These are phyloP conservation scores for Dichetophora obliterata DNA, from an alignment of 2,888 invertebrate genomes.

Conservation along the genomic window DNA sequence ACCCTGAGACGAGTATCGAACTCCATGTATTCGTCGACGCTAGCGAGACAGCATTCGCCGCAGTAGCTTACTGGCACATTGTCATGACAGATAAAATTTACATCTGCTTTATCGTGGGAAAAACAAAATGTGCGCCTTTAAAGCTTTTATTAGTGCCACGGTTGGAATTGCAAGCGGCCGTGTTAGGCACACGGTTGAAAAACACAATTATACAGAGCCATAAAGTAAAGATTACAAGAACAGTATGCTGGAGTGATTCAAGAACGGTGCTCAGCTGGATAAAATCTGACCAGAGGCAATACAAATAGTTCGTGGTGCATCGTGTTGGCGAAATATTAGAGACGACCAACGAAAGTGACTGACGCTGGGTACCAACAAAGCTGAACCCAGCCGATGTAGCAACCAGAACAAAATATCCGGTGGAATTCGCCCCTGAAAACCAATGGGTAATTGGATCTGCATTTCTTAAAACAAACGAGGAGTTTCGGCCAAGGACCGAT, in stretches of 20 bases:
- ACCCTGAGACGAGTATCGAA: too few species aligned
- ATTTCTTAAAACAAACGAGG: background rate
- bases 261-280: background rate
- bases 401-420: background rate
- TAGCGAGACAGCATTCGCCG: too few species aligned
- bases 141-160: too few species aligned
- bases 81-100: too few species aligned
- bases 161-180: background rate
- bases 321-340: background rate
- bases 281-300: background rate
- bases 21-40: too few species aligned
- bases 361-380: background rate
- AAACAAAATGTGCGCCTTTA: background rate
- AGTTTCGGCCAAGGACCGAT: background rate
- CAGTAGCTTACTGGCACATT: too few species aligned
- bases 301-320: background rate
- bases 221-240: background rate
- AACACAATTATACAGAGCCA: too few species aligned
- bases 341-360: background rate
- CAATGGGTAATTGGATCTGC: background rate
- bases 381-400: background rate
- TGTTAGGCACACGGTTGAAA: too few species aligned
- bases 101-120: too few species aligned
- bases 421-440: background rate
- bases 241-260: background rate